Conservation (phyloP, 2,797 vertebrate genomes). For the Carduelis carduelis region DNA sequence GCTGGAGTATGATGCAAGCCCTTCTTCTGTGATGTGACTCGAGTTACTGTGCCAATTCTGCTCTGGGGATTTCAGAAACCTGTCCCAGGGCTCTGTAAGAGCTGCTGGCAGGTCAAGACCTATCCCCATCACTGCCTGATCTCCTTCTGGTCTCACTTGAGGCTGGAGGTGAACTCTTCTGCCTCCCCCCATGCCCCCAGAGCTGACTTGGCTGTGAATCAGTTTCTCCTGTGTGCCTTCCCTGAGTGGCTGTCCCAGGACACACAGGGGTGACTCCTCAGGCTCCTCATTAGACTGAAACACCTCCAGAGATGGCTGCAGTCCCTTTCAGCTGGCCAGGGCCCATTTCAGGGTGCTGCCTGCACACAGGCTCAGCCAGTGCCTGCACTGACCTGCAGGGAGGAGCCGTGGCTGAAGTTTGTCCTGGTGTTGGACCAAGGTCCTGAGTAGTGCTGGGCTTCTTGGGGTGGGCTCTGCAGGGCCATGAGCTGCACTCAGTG, state of each 20-base stretch:
- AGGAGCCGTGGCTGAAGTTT: background rate
- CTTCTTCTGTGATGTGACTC: background rate
- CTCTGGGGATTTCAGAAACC: background rate
- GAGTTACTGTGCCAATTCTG: background rate
- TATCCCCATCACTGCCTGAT: background rate
- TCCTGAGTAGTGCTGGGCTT: background rate
- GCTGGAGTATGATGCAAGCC: rapidly evolving
- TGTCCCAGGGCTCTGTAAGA: background rate
- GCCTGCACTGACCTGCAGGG: background rate
- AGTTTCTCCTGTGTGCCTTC: background rate
- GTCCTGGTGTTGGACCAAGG: background rate
- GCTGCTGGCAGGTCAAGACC: background rate
- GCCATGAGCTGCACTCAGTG: background rate
- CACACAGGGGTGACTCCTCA: rapidly evolving
- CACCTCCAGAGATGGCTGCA: background rate
- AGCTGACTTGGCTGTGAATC: background rate
- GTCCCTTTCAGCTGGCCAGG: background rate
- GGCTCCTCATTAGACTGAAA: background rate
- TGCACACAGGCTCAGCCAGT: background rate
- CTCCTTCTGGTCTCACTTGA: background rate
- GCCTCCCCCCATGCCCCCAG: background rate
- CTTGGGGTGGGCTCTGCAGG: background rate
- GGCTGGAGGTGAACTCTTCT: background rate
- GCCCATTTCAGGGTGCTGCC: background rate
- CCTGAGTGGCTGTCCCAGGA: background rate